Conservation (phyloP, 2,888 invertebrate species). For the Encarsia formosa region DNA sequence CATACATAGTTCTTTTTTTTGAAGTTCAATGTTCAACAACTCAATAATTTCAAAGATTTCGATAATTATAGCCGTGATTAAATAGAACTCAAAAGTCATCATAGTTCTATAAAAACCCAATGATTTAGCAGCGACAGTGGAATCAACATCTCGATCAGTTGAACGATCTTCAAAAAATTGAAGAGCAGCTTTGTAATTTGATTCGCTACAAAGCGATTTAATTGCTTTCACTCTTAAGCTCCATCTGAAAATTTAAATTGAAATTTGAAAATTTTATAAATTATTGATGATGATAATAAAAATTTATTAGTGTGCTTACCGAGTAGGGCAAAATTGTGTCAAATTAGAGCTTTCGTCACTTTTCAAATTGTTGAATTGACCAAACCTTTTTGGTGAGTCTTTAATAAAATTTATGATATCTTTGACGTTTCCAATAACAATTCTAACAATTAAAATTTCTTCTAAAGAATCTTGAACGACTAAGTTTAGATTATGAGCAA, state of each 20-base stretch:
- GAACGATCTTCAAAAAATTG: background rate
- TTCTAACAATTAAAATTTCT: background rate
- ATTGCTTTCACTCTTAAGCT: too few species aligned
- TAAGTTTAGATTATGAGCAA: background rate
- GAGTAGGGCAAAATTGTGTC: background rate
- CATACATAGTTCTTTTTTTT: background rate
- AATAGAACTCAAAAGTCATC: background rate
- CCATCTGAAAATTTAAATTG: too few species aligned
- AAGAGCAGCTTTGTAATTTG: background rate
- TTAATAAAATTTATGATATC: background rate
- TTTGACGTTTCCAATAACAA: constrained; percentile 1
- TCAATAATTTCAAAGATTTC: background rate
- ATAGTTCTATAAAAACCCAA: background rate
- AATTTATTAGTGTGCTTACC: background rate
- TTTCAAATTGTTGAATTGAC: background rate
- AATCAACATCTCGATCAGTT: background rate
- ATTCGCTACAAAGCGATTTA: background rate
- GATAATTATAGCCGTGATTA: background rate
- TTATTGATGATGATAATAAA: background rate
- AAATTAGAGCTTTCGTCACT: background rate
- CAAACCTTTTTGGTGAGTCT: background rate
- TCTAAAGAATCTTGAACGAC: background rate
- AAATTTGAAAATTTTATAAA: too few species aligned
- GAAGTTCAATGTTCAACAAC: background rate
- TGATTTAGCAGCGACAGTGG: background rate